Base-by-base conservation (phyloP, 2,113 vertebrate species). In the Crotalus helleri region DNA sequence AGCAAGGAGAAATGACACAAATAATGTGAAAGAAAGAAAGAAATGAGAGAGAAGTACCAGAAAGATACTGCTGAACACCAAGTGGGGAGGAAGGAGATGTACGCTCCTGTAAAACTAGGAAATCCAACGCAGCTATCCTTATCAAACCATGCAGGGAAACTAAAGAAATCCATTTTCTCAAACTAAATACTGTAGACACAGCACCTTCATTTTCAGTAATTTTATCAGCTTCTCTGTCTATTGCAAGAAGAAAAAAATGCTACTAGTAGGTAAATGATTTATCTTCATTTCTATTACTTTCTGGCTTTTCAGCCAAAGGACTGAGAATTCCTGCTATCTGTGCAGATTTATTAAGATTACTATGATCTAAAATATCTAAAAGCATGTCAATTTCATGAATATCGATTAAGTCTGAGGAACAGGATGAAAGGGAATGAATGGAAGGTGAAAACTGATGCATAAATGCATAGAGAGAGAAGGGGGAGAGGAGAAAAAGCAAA, bases 331-430 rank as follows among this genome's bases (percentile, higher is more conserved):
- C 95, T 94, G 93, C 93, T 95, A 54, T 97, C 97, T 26, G 85
- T 58, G 97, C 94, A 12, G 96, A 95, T 95, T 98, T 97, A 92
- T 94, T 96, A 96, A 97, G 95, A 33, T 96, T 93, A 92, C 98
- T 98, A 61, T 99, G 98, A 97, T 99, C 98, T 0, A 98, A 99
- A 98, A 99, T 98, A 96, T 99, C 99, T 57, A 99, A 99, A 90
- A 99, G 97, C 87, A 97, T 94, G 94, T 99, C 98, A 5, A 98
- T 92, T 97, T 99, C 99, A 0, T 97, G 98, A 97, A 99, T 97
- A 53, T 98, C 97, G 94, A 98, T 96, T 19, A 98, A 96, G 93
- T 97, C 97, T 91, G 97, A 97, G 49, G 97, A 97, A 92, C 97
- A 97, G 93, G 97, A 98, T 95, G 98, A 97, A 91, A 97, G 95